Base-by-base conservation (phyloP, 2,797 vertebrate species). In the Meriones psammophilus region DNA sequence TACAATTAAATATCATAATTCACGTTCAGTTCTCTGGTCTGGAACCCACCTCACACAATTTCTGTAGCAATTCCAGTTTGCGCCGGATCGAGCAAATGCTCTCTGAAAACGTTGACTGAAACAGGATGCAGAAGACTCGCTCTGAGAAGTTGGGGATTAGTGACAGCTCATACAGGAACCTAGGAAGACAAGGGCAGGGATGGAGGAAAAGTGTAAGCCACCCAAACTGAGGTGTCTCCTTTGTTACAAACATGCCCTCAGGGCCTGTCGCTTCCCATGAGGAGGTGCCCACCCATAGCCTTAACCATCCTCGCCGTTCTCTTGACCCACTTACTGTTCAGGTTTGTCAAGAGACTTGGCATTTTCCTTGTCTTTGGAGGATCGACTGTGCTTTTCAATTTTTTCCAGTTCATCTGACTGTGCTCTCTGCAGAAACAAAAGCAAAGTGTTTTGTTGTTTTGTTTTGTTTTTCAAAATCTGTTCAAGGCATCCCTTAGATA, bases 131-230 rank as follows among this genome's bases (percentile, higher is more conserved):
- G 98, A 99, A 99, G n/a, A 99, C 99, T 91, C 99, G 98, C 91
- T 99, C 99, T 33, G 99, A 99, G 98, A 99, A 99, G 98, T 99
- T 99, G 97, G 99, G 99, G 98, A 99, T 99, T 98, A 99, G 98
- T 3, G 99, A 99, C 60, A 99, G 97, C 97, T 99, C 99, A 97
- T 99, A 99, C 30, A 99, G 99, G 98, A 99, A 99, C 98, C 99
- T 99, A 92, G 91, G 97, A 58, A 89, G 95, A 68, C 58, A 97
- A 85, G 94, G 93, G 62, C 91, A 94, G 89, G 71, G 81, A 28
- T 24, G 83, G 84, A 93, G 76, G 39, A 64, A 88, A 94, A 62
- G 5, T 58, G 78, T 74, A 76, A 46, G 68, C 84, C 46, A 74
- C 76, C 81, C 6, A 76, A 26, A 13, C 62, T 83, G 36, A 92